A percentile compares a stretch with the other conserved stretches of the same genome.
Conservation (phyloP, 2,113 vertebrate genomes). For the Climacteris rufus region DNA sequence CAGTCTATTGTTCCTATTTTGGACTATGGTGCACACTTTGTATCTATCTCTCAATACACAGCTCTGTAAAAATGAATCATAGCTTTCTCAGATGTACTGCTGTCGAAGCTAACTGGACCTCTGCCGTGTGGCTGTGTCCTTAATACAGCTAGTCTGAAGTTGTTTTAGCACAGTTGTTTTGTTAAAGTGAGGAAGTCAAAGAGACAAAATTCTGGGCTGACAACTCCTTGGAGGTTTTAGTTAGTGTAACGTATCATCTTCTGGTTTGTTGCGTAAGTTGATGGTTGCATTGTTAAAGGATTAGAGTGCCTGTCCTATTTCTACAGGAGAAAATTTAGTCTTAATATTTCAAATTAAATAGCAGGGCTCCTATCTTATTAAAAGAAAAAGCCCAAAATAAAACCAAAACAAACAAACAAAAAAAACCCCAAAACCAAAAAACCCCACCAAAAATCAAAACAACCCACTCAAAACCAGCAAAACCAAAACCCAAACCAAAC, state of each 20-base stretch:
- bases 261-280: neutral
- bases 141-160: neutral
- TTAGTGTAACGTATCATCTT: neutral
- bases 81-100: neutral
- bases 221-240: neutral
- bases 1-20: neutral
- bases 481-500: no score
- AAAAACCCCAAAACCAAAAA: no score
- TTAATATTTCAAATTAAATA: neutral
- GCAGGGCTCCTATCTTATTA: neutral
- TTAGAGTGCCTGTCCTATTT: neutral
- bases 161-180: neutral
- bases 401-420: no score
- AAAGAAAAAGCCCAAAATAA: no score
- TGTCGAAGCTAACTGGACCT: neutral
- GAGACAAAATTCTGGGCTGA: neutral
- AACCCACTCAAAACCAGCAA: no score
- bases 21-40: neutral
- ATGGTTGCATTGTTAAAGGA: neutral
- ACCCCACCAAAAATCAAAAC: no score
- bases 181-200: neutral
- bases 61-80: neutral
- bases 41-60: neutral
- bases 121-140: neutral
- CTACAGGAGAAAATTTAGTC: neutral